Evolutionary conservation across 2,113 vertebrate genomes (phyloP).

Genomic region (Porphyrio hochstetteri): DNA sequence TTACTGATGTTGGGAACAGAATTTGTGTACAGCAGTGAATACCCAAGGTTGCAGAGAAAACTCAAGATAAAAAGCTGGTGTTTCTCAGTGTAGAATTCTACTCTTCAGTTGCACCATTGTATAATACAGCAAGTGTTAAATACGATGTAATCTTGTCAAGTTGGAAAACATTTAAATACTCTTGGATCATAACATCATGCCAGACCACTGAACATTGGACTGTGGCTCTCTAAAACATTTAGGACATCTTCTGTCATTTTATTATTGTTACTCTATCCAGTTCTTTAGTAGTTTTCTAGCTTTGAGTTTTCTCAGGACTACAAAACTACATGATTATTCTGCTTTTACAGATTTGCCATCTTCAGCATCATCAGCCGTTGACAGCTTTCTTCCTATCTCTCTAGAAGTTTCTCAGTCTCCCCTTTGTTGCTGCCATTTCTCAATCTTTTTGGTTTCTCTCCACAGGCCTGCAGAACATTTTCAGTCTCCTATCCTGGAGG

Average conservation of each 20-base stretch:
- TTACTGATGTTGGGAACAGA: not conserved
- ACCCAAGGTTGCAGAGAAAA: not conserved
- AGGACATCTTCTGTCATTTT: not conserved
- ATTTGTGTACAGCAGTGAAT: not conserved
- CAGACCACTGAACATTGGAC: not conserved
- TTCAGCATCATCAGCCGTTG: not conserved
- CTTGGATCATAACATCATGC: not conserved
- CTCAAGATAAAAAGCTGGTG: not conserved
- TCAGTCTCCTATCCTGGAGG: not conserved
- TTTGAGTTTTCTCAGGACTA: not conserved
- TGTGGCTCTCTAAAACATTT: not conserved
- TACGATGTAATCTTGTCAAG: not conserved
- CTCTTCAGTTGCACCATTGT: not conserved
- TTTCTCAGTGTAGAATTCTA: not conserved
- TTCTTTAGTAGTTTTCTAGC: not conserved
- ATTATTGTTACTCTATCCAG: not conserved
- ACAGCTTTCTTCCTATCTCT: not conserved
- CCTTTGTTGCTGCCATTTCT: not conserved
- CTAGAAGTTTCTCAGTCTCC: not conserved
- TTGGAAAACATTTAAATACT: not conserved
- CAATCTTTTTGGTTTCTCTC: not conserved
- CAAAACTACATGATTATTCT: not conserved
- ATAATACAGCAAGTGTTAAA: not conserved
- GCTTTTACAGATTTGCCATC: not conserved
- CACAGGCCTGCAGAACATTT: not conserved